A percentile compares a stretch with the other conserved stretches of the same genome.
Conservation (phyloP, 53 echinoderm and acorn worm species). For the Henricia sp. region DNA sequence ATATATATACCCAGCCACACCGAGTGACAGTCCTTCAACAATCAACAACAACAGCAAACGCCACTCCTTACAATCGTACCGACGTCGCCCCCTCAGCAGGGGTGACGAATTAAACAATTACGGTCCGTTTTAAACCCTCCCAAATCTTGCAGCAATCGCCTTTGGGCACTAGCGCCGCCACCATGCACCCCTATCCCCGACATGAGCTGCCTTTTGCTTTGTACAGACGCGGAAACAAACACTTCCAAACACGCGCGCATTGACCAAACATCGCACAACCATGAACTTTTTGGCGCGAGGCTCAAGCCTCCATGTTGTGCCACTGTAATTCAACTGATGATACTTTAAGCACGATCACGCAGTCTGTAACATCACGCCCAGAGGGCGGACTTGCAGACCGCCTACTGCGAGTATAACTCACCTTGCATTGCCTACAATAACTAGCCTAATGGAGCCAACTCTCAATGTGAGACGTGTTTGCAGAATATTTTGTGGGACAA, state of each 20-base stretch:
- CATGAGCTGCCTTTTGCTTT: not conserved
- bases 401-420: not conserved
- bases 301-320: slow-evolving; percentile 21
- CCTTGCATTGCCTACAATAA: not conserved
- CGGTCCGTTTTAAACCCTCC: slow-evolving; percentile 1
- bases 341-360: slow-evolving; percentile 30
- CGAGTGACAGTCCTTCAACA: not conserved
- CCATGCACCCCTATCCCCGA: not conserved
- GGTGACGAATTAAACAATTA: slow-evolving; percentile 54
- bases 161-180: too few species aligned
- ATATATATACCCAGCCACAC: too few species aligned
- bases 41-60: slow-evolving; percentile 11
- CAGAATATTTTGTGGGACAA: too few species aligned
- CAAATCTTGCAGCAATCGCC: too few species aligned
- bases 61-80: not conserved
- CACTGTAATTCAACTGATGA: slow-evolving; percentile 14
- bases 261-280: slow-evolving; percentile 14
- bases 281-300: not conserved
- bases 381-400: slow-evolving; percentile 4
- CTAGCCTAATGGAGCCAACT: not conserved
- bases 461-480: not conserved
- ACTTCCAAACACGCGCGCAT: slow-evolving; percentile 31
- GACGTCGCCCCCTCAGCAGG: slow-evolving; percentile 57
- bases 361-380: slow-evolving; percentile 32
- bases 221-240: slow-evolving; percentile 26